phyloP scores from a whole-genome alignment of 2,113 vertebrate genomes.

The Spea multiplicata region DNA sequence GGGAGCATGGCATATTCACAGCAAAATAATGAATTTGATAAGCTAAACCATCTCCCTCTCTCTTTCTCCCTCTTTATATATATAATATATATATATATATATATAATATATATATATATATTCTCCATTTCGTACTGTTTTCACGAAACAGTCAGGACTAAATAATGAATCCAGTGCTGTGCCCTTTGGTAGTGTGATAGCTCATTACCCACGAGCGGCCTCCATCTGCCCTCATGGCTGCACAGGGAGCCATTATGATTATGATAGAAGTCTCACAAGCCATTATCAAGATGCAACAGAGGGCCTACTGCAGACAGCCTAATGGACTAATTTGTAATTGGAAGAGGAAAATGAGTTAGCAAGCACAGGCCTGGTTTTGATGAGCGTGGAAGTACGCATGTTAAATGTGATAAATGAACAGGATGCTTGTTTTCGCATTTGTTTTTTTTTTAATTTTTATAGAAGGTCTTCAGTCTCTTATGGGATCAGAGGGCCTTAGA shows the following conservation, averaged over 20 bases:
- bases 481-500: conserved; percentile 67
- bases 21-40: conserved; percentile 77
- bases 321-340: conserved; percentile 99
- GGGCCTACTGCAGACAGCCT: conserved; percentile 95
- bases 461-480: conserved; percentile 73
- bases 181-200: conserved; percentile 96
- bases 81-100: no score
- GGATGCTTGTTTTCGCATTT: conserved; percentile 80
- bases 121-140: conserved; percentile 72
- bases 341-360: conserved; percentile 94
- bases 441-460: conserved; percentile 57
- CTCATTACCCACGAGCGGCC: conserved; percentile 98
- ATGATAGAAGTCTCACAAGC: conserved; percentile 99
- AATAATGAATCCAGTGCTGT: conserved; percentile 94
- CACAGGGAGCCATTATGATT: conserved; percentile 98
- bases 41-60: conserved; percentile 75
- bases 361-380: conserved; percentile 85
- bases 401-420: conserved; percentile 92
- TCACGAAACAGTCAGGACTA: conserved; percentile 81
- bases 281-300: conserved; percentile 95
- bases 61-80: conserved; percentile 54
- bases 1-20: conserved; percentile 73
- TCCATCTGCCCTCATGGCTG: conserved; percentile 99
- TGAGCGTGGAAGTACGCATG: conserved; percentile 84
- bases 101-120: no score